phyloP scores from a whole-genome alignment of 2,113 vertebrate species.

The Scartelaos histophorus region DNA sequence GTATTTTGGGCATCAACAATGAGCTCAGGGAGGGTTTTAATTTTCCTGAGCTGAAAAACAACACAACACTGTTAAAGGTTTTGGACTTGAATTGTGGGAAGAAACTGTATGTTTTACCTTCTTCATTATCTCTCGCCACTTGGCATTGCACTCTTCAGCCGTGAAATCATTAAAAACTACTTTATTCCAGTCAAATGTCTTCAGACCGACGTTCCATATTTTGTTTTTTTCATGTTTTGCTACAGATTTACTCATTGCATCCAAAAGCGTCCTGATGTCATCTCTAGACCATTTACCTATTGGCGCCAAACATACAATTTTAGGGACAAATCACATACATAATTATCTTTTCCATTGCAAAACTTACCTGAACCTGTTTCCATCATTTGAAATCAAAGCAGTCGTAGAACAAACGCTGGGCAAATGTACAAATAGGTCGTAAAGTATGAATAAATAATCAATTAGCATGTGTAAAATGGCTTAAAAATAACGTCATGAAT shows the following conservation, averaged over 20 bases:
- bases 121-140: constrained; percentile 35
- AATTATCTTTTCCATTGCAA: not conserved
- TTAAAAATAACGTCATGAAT: not conserved
- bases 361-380: not conserved
- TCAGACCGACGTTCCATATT: not conserved
- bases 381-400: not conserved
- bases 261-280: constrained; percentile 37
- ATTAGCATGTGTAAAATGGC: not conserved
- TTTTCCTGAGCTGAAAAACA: constrained; percentile 49
- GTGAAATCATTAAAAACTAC: constrained; percentile 62
- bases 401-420: not conserved
- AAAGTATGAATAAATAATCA: not conserved
- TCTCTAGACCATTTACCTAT: constrained; percentile 40
- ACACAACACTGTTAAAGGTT: not conserved
- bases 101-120: constrained; percentile 31
- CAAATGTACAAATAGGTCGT: not conserved
- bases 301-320: not conserved
- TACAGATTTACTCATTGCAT: constrained; percentile 38
- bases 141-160: constrained; percentile 45
- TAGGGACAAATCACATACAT: not conserved
- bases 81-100: not conserved
- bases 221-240: accelerated
- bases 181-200: constrained; percentile 41
- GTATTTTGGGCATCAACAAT: constrained; percentile 48
- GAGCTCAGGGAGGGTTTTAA: constrained; percentile 59